Evolutionary conservation across 2,113 vertebrate species (phyloP).

Genomic region (Cariama cristata): DNA sequence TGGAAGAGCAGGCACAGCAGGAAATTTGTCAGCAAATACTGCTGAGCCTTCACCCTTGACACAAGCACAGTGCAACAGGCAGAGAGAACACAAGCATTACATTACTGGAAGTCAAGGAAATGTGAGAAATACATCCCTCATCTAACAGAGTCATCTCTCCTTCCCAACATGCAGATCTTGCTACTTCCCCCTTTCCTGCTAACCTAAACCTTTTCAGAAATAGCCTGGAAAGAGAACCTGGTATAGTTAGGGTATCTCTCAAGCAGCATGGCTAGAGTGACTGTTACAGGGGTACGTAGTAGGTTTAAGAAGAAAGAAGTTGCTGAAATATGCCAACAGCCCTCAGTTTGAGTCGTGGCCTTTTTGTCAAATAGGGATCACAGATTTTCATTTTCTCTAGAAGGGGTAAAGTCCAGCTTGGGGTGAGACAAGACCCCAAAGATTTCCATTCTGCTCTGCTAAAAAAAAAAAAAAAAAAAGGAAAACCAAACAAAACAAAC

Average conservation of each 20-base stretch:
- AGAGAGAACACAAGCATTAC: neutral
- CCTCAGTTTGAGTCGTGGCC: neutral
- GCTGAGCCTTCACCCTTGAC: neutral
- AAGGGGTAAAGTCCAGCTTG: neutral
- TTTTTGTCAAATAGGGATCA: neutral
- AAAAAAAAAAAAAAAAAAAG: too few relatives aligned
- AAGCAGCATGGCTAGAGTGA: neutral
- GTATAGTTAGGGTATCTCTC: too few relatives aligned
- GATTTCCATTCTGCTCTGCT: neutral
- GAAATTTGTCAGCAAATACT: neutral
- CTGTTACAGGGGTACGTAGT: fast-evolving
- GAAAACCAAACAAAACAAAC: neutral
- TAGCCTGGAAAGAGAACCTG: too few relatives aligned
- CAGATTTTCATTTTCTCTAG: neutral
- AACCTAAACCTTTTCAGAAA: neutral
- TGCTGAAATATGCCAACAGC: neutral
- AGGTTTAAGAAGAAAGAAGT: neutral
- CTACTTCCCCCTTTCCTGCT: neutral
- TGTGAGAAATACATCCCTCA: neutral
- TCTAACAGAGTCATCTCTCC: neutral
- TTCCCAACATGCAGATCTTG: neutral
- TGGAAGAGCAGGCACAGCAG: neutral
- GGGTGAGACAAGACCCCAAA: neutral
- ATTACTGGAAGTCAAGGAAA: neutral
- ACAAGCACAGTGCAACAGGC: neutral